Evolutionary conservation across 1,140 invertebrate species (phyloP).

Genomic region (Drosophila asahinai): DNA sequence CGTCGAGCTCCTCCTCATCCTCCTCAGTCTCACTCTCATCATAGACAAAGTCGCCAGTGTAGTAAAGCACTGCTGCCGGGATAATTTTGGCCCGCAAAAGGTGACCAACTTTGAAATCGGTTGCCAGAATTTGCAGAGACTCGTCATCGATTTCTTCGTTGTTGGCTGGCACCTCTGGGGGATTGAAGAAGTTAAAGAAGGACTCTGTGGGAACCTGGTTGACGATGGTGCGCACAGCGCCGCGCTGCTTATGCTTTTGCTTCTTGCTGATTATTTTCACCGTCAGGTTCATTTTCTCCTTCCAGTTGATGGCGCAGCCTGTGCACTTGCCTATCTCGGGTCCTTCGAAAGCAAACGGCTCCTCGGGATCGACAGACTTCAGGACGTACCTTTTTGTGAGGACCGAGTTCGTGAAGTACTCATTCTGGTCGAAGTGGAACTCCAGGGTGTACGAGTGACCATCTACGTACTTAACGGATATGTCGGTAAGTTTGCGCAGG

Average conservation of each 20-base stretch:
- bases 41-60: slow-evolving; percentile 94
- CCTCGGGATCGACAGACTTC: slow-evolving; percentile 95
- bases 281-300: slow-evolving; percentile 98
- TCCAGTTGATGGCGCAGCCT: slow-evolving; percentile 97
- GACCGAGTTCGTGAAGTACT: slow-evolving; percentile 97
- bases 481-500: slow-evolving; percentile 95
- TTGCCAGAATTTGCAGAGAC: slow-evolving; percentile 90
- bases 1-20: slow-evolving; percentile 85
- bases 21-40: slow-evolving; percentile 89
- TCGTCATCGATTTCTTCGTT: slow-evolving; percentile 90
- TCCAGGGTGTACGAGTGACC: slow-evolving; percentile 89
- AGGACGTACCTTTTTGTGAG: slow-evolving; percentile 98
- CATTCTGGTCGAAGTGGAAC: slow-evolving; percentile 98
- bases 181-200: slow-evolving; percentile 99
- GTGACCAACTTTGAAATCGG: slow-evolving; percentile 99
- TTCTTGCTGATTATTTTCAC: slow-evolving; percentile 98
- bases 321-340: slow-evolving; percentile 98
- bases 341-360: slow-evolving; percentile 98
- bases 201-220: slow-evolving; percentile 97
- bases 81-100: slow-evolving; percentile 97
- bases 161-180: slow-evolving; percentile 90
- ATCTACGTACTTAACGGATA: slow-evolving; percentile 92
- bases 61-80: slow-evolving; percentile 96
- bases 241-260: slow-evolving; percentile 98
- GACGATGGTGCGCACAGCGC: slow-evolving; percentile 95